phyloP scores from a whole-genome alignment of 1,140 invertebrate genomes.

The Akabosia matsudoensis region DNA sequence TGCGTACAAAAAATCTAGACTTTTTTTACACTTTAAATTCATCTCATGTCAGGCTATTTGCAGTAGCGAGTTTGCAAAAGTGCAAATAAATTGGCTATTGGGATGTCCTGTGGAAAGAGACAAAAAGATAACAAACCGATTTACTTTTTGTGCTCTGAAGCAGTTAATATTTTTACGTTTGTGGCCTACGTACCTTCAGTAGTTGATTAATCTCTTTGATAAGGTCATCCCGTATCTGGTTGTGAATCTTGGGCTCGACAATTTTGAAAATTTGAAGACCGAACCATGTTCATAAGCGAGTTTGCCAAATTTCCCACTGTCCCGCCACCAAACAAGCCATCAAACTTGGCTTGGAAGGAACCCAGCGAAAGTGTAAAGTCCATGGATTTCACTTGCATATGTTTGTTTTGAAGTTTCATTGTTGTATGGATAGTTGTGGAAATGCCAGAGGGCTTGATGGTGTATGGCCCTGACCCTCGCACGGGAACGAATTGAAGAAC shows the following conservation, averaged over 20 bases:
- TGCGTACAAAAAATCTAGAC: no score
- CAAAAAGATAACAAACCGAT: no score
- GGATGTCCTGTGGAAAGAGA: no score
- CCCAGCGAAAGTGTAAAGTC: neutral
- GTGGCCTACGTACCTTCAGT: neutral
- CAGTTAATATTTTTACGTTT: neutral
- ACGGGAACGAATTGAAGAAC: neutral
- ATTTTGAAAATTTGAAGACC: neutral
- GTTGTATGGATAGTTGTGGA: neutral
- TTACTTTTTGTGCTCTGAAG: no score
- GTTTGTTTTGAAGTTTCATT: neutral
- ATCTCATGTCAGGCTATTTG: no score
- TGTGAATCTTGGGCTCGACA: neutral
- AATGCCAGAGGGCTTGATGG: neutral
- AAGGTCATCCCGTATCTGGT: neutral
- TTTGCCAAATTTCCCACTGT: neutral
- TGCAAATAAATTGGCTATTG: no score
- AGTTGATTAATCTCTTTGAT: neutral
- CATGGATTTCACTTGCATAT: neutral
- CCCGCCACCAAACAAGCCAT: neutral
- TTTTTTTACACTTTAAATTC: no score
- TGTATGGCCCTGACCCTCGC: neutral
- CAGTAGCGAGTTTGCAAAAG: no score
- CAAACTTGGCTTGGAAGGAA: neutral
- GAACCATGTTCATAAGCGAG: neutral